A percentile compares a stretch with the other conserved stretches of the same genome.
Evolutionary conservation across 2,888 invertebrate genomes (phyloP).

Genomic region (Caenorhabditis wallacei): DNA sequence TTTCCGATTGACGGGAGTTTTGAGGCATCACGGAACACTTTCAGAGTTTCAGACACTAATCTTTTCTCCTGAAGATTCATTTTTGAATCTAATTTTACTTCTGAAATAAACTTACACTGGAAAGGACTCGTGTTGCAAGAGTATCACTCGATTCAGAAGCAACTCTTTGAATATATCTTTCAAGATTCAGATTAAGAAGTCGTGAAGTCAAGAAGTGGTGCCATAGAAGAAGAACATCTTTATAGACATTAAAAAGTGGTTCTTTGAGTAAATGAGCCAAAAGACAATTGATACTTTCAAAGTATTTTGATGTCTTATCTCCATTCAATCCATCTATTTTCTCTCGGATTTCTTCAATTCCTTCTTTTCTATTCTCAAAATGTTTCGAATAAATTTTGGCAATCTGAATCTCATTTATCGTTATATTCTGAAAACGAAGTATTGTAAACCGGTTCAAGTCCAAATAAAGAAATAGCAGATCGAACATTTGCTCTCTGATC

Average conservation of each 20-base stretch:
- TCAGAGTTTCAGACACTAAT: slow-evolving; percentile 44
- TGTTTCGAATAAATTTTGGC: slow-evolving; percentile 66
- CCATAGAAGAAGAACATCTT: slow-evolving; percentile 53
- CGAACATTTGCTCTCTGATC: slow-evolving; percentile 58
- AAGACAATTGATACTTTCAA: slow-evolving; percentile 64
- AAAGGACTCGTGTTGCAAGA: slow-evolving; percentile 38
- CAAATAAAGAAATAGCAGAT: slow-evolving; percentile 45
- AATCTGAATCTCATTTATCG: slow-evolving; percentile 21
- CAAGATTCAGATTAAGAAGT: slow-evolving; percentile 30
- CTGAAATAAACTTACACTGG: slow-evolving; percentile 31
- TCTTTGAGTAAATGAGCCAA: slow-evolving; percentile 66
- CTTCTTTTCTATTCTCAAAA: slow-evolving; percentile 65
- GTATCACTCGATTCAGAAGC: slow-evolving; percentile 52
- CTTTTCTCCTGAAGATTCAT: slow-evolving; percentile 55
- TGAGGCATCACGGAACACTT: slow-evolving; percentile 49
- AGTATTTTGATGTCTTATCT: slow-evolving; percentile 31
- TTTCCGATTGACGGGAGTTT: slow-evolving; percentile 43
- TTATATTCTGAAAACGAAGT: background rate
- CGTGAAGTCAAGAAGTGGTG: slow-evolving; percentile 52
- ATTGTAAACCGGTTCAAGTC: slow-evolving; percentile 59
- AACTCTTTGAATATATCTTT: slow-evolving; percentile 37
- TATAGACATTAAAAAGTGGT: slow-evolving; percentile 59
- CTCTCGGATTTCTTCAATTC: slow-evolving; percentile 58
- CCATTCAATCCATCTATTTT: slow-evolving; percentile 29
- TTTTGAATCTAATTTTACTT: background rate